Base-by-base conservation (phyloP, 2,888 invertebrate genomes). In the Cylindroiulus punctatus region DNA sequence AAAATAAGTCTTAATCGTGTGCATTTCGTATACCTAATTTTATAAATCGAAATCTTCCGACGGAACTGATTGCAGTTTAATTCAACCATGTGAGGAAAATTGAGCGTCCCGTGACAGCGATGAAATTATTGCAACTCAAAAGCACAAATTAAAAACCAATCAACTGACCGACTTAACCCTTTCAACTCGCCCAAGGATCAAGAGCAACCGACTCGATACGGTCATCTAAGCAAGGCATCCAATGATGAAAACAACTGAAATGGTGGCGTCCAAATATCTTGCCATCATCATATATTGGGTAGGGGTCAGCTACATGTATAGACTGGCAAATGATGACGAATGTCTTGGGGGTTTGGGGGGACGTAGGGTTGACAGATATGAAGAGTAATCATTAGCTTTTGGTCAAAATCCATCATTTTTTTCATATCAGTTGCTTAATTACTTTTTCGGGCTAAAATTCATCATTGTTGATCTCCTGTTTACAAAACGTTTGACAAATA, bases 1-100 rank as follows among this genome's bases (percentile, higher is more conserved):
- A 76, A 76, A 76, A 76, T 76, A 76, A 76, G 76, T 76, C 76
- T 76, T 76, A 76, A 76, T 76, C 76, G 76, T 76, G 76, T 30
- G 76, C 76, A 30, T 76, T 76, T 76, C 76, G 76, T 26, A 76
- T 76, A 30, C 30, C 76, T 76, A 30, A 76, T 76, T 76, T 76
- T 76, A 30, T 76, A 76, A 76, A 76, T 76, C 30, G 76, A 76
- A 76, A 76, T 30, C 1, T 30, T 30, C 30, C 30, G 30, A 76
- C 76, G 76, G 76, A 76, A 76, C 76, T 76, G 76, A 76, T 76
- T 76, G 76, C 76, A 4, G 26, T 76, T 76, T 76, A 76, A 76
- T 3, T 76, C 76, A 76, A 76, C 76, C 76, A 76, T 76, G 76
- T 76, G 76, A 76, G 26, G 76, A 76, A 76, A 76, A 76, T 76